phyloP scores from a whole-genome alignment of 2,113 vertebrate species.

The Clupea harengus region DNA sequence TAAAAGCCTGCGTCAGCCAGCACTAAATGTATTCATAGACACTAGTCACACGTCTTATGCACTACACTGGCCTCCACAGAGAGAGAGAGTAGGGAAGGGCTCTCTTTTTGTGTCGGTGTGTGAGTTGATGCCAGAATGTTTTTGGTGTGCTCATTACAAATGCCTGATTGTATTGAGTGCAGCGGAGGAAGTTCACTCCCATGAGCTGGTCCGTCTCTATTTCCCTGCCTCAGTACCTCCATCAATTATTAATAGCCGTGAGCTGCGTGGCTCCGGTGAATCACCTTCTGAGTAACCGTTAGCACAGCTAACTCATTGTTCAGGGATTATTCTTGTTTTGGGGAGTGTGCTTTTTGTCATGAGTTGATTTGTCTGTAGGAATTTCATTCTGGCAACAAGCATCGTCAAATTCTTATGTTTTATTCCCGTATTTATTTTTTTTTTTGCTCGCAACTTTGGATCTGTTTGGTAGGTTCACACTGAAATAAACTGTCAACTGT shows the following conservation, averaged over 20 bases:
- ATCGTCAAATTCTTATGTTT: background rate
- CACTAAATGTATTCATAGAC: constrained; percentile 45
- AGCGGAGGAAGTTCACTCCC: background rate
- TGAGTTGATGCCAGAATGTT: background rate
- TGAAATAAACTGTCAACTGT: constrained; percentile 9
- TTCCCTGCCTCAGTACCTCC: background rate
- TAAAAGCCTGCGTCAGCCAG: constrained; percentile 51
- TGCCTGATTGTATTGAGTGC: constrained; percentile 2
- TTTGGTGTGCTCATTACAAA: background rate
- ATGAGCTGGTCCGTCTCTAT: background rate
- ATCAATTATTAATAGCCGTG: background rate
- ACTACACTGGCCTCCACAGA: background rate
- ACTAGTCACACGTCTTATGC: background rate
- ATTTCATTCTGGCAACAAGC: background rate
- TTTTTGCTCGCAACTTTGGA: background rate
- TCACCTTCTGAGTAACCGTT: background rate
- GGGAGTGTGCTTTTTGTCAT: background rate
- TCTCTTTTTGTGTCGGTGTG: constrained; percentile 28
- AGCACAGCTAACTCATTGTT: background rate
- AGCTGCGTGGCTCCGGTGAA: background rate
- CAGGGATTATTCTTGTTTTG: background rate
- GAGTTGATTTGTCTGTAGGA: background rate
- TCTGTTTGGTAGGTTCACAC: background rate
- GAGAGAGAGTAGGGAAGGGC: constrained; percentile 5
- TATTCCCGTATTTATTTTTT: background rate